Base-by-base conservation (phyloP, 2,888 invertebrate species). In the Erpobdella octoculata region DNA sequence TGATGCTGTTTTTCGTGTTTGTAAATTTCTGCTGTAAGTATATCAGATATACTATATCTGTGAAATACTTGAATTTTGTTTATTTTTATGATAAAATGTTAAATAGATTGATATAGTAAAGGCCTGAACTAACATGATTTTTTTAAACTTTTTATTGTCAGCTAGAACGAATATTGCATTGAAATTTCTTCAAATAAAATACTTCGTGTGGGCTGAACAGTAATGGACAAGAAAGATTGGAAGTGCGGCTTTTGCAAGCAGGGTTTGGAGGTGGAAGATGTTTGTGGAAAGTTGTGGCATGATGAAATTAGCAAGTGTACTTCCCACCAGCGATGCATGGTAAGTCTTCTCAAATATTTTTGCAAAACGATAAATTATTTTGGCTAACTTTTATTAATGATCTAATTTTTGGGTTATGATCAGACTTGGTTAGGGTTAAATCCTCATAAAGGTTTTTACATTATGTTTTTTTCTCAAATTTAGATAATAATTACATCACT, bases 241-340 rank as follows among this genome's bases (percentile, higher is more conserved):
- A 69, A 69, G 15, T 78, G 78, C 74, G 76, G 75, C n/a, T 78
- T 78, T 72, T 78, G 78, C 69, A 74, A 74, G 28, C 71, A 72
- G 8, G 76, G 76, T 12, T 46, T 31, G 28, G 76, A 76, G 48
- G 77, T 71, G 0, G 75, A 76, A 65, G 59, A 74, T 33, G 53
- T 75, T 0, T 76, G 78, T 72, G 78, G 78, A 12, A 71, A 73
- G 48, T 70, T 78, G 21, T 77, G 77, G 67, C 67, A 70, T 25
- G 74, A 75, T 33, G 73, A 72, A 41, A 36, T 71, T 0, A 53
- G 59, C n/a, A 70, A 73, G 9, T 72, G 73, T 8, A 71, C 74
- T 31, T 77, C 78, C 12, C 78, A 78, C 70, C 76, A 78, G 62
- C 76, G 76, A 37, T 78, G 78, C 64, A 78, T 78, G 78, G 78